Conservation (phyloP, 2,797 vertebrate species). For the Fratercula arctica region DNA sequence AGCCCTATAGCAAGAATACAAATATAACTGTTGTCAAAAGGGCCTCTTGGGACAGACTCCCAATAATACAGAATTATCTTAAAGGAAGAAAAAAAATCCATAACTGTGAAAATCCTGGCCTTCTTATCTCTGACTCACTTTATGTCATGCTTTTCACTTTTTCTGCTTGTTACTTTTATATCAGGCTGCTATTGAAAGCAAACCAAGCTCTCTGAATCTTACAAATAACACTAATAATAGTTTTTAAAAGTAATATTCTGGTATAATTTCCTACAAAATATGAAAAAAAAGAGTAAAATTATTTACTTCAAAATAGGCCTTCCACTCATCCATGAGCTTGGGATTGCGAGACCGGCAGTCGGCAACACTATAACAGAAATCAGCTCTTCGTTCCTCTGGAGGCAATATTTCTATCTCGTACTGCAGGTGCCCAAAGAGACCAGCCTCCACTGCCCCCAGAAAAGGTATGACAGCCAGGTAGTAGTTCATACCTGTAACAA, state of each 20-base stretch:
- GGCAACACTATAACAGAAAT: conserved; percentile 79
- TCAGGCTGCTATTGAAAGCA: neutral
- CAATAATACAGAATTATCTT: neutral
- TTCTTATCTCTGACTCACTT: neutral
- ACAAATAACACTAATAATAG: neutral
- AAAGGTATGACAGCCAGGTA: conserved; percentile 82
- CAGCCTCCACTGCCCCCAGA: conserved; percentile 84
- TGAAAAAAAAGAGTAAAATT: neutral
- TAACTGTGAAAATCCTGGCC: neutral
- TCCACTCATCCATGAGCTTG: conserved; percentile 82
- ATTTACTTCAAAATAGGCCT: conserved; percentile 84
- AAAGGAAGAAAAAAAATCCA: neutral
- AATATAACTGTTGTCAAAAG: neutral
- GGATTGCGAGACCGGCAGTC: conserved; percentile 74
- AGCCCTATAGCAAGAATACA: neutral
- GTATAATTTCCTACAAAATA: neutral
- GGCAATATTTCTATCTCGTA: conserved; percentile 73
- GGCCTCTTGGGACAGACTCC: neutral
- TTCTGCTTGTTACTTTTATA: neutral
- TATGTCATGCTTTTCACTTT: neutral
- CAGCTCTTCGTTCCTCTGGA: conserved; percentile 65
- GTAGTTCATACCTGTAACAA: conserved; percentile 84
- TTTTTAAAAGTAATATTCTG: neutral
- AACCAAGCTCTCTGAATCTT: neutral
- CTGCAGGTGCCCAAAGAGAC: conserved; percentile 74